Evolutionary conservation across 2,113 vertebrate genomes (phyloP), one percentile per base, ranked within the genome.

Genomic region (Vombatus ursinus): DNA sequence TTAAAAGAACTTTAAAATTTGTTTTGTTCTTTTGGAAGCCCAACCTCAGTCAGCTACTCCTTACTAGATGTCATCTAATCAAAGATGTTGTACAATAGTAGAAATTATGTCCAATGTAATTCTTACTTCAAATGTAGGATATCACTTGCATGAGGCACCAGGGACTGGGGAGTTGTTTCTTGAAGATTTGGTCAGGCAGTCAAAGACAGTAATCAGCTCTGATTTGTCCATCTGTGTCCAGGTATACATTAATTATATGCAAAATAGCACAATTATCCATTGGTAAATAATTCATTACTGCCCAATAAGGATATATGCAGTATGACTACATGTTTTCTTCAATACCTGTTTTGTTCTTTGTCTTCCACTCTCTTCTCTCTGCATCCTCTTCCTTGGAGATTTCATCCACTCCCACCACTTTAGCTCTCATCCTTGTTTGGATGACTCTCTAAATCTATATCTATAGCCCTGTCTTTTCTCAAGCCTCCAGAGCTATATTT

Each of bases 51-150:
- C 52, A 93, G 48, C 47, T 93, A 57, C 53, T 92, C 48, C 44
- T 95, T 93, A 50, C 92, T 96, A 96, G 93, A 95, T 92, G 93
- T 91, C 57, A 95, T 68, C 50, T 16, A 84, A 84, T 84, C 37
- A 84, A 44, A 84, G n/a, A n/a, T n/a, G 31, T 77, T 77, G 19
- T 84, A 44, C 19, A 84, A 44, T 1, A 44, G 19, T 23, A 68
- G 68, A 44, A 44, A 84, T 84, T 84, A 84, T 7, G 2, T 22
- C 68, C n/a, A 84, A 16, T 44, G n/a, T 44, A 23, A 84, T 84
- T 84, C 37, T 84, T 44, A 22, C 44, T 44, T 84, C n/a, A 44
- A 84, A 84, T 84, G 68, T 19, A 84, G 44, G 1, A 44, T 84
- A 84, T 5, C 68, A 84, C 68, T 7, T 84, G 37, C 68, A 44